A percentile compares a stretch with the other conserved stretches of the same genome.
phyloP scores from a whole-genome alignment of 2,888 invertebrate species.

The Apamea monoglypha region DNA sequence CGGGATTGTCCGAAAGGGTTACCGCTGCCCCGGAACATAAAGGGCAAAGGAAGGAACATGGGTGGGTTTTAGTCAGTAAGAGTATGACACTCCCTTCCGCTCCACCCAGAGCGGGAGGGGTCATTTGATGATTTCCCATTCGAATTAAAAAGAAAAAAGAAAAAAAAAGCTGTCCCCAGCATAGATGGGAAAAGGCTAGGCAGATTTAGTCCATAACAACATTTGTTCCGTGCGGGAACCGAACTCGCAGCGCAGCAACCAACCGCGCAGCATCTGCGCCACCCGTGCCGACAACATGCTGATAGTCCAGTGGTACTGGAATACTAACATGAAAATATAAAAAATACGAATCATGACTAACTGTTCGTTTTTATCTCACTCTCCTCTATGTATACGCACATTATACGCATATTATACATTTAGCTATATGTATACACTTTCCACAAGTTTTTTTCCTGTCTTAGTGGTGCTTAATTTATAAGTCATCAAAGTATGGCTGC shows the following conservation, averaged over 20 bases:
- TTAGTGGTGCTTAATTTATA: not conserved
- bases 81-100: no score
- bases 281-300: not conserved
- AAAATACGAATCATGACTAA: not conserved
- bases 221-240: not conserved
- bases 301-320: not conserved
- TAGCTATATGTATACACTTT: not conserved
- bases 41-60: no score
- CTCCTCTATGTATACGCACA: not conserved
- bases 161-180: no score
- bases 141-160: no score
- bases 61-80: no score
- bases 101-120: no score
- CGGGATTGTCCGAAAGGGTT: no score
- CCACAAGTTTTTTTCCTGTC: not conserved
- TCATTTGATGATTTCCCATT: no score
- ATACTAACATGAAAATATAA: not conserved
- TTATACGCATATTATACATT: slow-evolving; percentile 15
- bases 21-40: no score
- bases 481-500: not conserved
- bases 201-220: no score
- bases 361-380: not conserved
- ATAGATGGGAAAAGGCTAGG: no score
- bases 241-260: not conserved
- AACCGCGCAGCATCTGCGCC: not conserved